A percentile compares a stretch with the other conserved stretches of the same genome.
Evolutionary conservation across 1,140 invertebrate species (phyloP).

Genomic region (Drosophila arizonae): DNA sequence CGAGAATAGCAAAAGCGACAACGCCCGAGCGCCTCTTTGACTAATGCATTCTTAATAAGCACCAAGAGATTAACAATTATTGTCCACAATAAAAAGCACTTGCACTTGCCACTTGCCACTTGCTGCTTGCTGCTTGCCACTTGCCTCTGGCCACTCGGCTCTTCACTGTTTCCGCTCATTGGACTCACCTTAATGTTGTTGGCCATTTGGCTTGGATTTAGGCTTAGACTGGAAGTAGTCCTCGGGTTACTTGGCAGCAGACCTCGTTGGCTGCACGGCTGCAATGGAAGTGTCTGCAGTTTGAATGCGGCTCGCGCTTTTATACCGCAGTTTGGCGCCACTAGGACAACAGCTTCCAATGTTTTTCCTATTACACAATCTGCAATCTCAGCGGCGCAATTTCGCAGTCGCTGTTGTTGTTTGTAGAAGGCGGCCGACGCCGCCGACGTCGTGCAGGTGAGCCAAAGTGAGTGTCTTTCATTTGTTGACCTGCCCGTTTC

Average conservation of each 20-base stretch:
- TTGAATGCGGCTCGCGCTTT: conserved; percentile 51
- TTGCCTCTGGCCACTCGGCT: no score
- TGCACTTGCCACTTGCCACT: no score
- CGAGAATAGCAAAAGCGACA: not conserved
- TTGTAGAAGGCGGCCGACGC: conserved; percentile 58
- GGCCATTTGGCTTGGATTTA: conserved; percentile 54
- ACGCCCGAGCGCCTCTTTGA: not conserved
- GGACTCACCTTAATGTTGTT: conserved; percentile 57
- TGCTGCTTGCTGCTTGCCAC: no score
- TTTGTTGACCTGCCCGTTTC: conserved; percentile 47
- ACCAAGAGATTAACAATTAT: conserved; percentile 11
- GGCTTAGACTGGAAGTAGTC: conserved; percentile 11
- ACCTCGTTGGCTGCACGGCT: conserved; percentile 49
- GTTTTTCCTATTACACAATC: conserved; percentile 70
- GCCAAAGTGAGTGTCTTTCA: conserved; percentile 69
- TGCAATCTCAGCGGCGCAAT: conserved; percentile 4
- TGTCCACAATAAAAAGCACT: not conserved
- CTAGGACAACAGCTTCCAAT: conserved; percentile 46
- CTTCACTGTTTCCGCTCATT: not conserved
- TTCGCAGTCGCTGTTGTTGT: conserved; percentile 29
- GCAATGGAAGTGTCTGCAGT: conserved; percentile 61
- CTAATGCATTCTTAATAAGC: conserved; percentile 57
- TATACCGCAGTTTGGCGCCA: conserved; percentile 52
- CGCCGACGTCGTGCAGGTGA: not conserved
- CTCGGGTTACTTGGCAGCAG: conserved; percentile 14